Conservation (phyloP, 2,888 invertebrate species). For the Tiphia femorata region DNA sequence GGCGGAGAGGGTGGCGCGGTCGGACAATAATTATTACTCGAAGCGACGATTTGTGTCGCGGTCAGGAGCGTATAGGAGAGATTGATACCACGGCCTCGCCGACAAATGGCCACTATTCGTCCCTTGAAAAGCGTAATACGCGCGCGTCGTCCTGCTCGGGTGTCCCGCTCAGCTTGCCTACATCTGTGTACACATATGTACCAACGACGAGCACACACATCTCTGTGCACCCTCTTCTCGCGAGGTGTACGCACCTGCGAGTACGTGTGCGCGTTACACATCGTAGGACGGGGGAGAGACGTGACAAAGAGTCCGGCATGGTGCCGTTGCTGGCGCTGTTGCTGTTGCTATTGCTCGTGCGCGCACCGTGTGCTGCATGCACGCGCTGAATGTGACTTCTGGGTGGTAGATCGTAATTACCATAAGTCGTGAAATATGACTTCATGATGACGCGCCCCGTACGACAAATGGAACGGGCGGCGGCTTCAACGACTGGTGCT, state of each 20-base stretch:
- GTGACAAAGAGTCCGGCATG: slow-evolving; percentile 42
- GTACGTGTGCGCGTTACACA: slow-evolving; percentile 4
- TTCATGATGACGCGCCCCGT: slow-evolving; percentile 60
- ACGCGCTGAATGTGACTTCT: slow-evolving; percentile 43
- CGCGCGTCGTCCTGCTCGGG: slow-evolving; percentile 27
- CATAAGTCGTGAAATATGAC: slow-evolving; percentile 67
- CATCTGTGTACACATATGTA: not conserved
- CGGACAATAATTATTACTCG: slow-evolving; percentile 37
- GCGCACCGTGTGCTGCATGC: slow-evolving; percentile 17
- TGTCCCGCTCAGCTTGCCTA: not conserved
- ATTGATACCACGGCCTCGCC: slow-evolving; percentile 44
- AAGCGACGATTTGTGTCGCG: slow-evolving; percentile 42
- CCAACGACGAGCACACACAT: not conserved
- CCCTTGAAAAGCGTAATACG: slow-evolving; percentile 55
- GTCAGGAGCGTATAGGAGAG: slow-evolving; percentile 34
- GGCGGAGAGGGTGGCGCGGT: too few species aligned
- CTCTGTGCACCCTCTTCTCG: not conserved
- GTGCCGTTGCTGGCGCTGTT: not conserved
- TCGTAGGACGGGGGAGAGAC: not conserved
- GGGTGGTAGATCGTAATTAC: slow-evolving; percentile 64
- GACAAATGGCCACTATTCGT: slow-evolving; percentile 52
- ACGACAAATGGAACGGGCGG: slow-evolving; percentile 60
- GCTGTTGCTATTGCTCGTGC: not conserved
- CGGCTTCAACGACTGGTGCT: slow-evolving; percentile 22
- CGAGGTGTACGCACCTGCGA: not conserved